A percentile compares a stretch with the other conserved stretches of the same genome.
Conservation (phyloP, 2,888 invertebrate species). For the Thera obeliscata region DNA sequence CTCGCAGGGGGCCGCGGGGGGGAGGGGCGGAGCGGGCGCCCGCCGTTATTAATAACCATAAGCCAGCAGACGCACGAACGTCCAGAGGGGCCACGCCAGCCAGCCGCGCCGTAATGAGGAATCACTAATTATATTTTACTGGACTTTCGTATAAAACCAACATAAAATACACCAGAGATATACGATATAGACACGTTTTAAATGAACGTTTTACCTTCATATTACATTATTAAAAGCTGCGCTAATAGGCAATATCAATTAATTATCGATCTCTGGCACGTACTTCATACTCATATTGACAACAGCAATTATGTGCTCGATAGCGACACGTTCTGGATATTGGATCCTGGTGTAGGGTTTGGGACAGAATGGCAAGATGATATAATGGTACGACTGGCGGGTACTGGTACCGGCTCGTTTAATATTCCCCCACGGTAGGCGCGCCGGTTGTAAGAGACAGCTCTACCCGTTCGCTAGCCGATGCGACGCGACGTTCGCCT, state of each 20-base stretch:
- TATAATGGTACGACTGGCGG: conserved; percentile 58
- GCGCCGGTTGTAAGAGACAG: conserved; percentile 76
- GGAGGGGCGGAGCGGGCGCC: conserved; percentile 60
- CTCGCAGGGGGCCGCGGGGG: conserved; percentile 51
- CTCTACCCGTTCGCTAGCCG: conserved; percentile 71
- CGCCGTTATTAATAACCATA: conserved; percentile 84
- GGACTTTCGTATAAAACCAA: conserved; percentile 77
- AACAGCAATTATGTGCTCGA: conserved; percentile 13
- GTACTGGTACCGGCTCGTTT: conserved; percentile 67
- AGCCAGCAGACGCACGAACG: conserved; percentile 84
- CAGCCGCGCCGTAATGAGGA: conserved; percentile 79
- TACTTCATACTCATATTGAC: conserved; percentile 12
- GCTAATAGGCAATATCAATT: conserved; percentile 39
- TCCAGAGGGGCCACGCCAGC: conserved; percentile 81
- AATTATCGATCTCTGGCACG: conserved; percentile 30
- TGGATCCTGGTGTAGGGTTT: conserved; percentile 46
- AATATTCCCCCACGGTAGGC: conserved; percentile 77
- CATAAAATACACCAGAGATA: conserved; percentile 63
- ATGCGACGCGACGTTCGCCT: conserved; percentile 48
- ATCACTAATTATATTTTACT: conserved; percentile 85
- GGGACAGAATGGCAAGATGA: conserved; percentile 67
- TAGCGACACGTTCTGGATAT: conserved; percentile 47
- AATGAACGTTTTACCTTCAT: conserved; percentile 40
- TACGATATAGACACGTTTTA: conserved; percentile 49
- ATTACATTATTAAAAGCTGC: conserved; percentile 36